Evolutionary conservation across 2,888 invertebrate genomes (phyloP), one percentile per base, ranked within the genome.

Genomic region (Theretra japonica): DNA sequence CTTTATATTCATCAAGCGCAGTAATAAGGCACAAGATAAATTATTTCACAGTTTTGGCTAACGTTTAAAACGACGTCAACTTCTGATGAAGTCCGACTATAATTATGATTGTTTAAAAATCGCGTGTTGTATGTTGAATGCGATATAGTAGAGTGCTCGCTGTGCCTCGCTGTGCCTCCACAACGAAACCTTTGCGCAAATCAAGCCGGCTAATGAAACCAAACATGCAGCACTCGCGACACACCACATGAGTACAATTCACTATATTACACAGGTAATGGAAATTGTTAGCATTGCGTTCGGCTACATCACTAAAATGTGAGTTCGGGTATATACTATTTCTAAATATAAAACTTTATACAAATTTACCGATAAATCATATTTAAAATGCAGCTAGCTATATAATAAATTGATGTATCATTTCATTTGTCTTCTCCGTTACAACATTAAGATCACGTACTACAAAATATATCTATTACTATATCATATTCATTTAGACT

Each of bases 371-470:
- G 69, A 76, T 74, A 70, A 76, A 77, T 77, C 71, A 74, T 69
- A 77, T 78, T 81, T 73, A 76, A 81, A 83, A 83, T 79, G 80
- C 76, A 78, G 83, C 86, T 85, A 84, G 83, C 86, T 85, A 84
- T 71, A 78, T 77, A 82, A 84, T 81, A 76, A 58, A 76, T 78
- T 76, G 76, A 72, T 79, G 72, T 79, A 79, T 87, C n/a, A n/a
- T n/a, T n/a, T n/a, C n/a, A n/a, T n/a, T n/a, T n/a, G n/a, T n/a
- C n/a, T n/a, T n/a, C n/a, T 86, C 83, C 82, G 83, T 84, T 83
- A 82, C 82, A 82, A 83, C 28, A 68, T 82, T 82, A 80, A 79
- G 78, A 83, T 85, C 85, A 82, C 82, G 82, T 86, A 88, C 79
- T 84, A 82, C 77, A 82, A 80, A 82, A 80, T 83, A 84, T 77